A percentile compares a stretch with the other conserved stretches of the same genome.
phyloP scores from a whole-genome alignment of 2,113 vertebrate genomes.

The Daphoenositta chrysoptera region DNA sequence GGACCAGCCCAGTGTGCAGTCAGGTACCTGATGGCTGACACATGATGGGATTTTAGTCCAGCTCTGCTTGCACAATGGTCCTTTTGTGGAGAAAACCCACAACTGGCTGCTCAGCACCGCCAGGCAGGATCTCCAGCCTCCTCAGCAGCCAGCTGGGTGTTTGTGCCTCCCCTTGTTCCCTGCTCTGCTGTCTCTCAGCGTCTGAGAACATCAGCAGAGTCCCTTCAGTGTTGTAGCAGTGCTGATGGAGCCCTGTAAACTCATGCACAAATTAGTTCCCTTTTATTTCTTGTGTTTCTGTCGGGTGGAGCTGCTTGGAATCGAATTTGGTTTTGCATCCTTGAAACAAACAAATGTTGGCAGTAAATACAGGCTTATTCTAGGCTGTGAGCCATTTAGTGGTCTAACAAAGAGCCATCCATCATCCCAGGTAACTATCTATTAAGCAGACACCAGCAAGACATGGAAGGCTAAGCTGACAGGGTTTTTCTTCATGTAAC shows the following conservation, averaged over 20 bases:
- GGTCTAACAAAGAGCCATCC: slow-evolving; percentile 36
- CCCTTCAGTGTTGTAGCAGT: not conserved
- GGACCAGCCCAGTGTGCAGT: not conserved
- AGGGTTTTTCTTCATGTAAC: slow-evolving; percentile 59
- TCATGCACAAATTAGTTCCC: slow-evolving; percentile 35
- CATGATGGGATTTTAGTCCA: not conserved
- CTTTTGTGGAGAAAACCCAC: not conserved
- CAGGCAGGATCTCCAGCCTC: not conserved
- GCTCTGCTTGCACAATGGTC: not conserved
- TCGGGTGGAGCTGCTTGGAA: slow-evolving; percentile 33
- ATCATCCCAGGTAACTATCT: slow-evolving; percentile 66
- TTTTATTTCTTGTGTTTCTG: slow-evolving; percentile 39
- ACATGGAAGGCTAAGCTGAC: slow-evolving; percentile 66
- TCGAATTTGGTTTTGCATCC: slow-evolving; percentile 30
- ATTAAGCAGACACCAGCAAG: slow-evolving; percentile 69
- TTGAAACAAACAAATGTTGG: slow-evolving; percentile 50
- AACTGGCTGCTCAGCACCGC: not conserved
- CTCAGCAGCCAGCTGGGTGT: not conserved
- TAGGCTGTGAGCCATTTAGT: slow-evolving; percentile 50
- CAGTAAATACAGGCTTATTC: slow-evolving; percentile 33
- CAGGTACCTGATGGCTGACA: not conserved
- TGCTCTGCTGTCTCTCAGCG: not conserved
- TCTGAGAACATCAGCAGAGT: slow-evolving; percentile 1
- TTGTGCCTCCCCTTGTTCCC: not conserved
- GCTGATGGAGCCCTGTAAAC: slow-evolving; percentile 50